A percentile compares a stretch with the other conserved stretches of the same genome.
Conservation (phyloP, 2,888 invertebrate genomes). For the Pristionchus maxplancki region DNA sequence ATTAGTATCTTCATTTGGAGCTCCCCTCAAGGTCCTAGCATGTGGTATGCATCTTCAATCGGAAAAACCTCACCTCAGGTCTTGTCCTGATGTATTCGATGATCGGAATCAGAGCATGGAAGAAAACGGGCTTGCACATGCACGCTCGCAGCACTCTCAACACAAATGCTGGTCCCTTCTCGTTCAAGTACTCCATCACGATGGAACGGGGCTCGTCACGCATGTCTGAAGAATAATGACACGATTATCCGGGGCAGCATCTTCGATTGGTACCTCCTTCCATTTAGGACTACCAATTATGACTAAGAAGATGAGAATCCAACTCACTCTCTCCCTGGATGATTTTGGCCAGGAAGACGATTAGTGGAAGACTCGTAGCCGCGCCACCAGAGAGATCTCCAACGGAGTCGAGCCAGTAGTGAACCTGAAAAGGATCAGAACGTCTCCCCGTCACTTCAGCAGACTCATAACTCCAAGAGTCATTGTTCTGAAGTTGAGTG, state of each 20-base stretch:
- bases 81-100: not conserved
- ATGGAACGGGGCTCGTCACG: not conserved
- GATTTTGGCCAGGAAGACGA: slow-evolving; percentile 1
- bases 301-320: no score
- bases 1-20: not conserved
- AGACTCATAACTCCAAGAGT: no score
- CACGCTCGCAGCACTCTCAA: not conserved
- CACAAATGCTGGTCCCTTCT: not conserved
- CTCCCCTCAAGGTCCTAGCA: no score
- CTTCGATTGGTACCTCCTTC: no score
- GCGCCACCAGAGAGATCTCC: not conserved
- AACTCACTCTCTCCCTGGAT: slow-evolving; percentile 24
- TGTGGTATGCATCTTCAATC: no score
- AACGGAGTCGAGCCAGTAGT: not conserved
- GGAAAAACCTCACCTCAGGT: not conserved
- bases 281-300: no score
- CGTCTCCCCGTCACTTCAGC: no score
- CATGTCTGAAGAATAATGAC: not conserved
- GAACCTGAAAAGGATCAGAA: no score
- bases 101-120: not conserved
- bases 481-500: not conserved
- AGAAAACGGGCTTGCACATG: not conserved
- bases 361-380: not conserved
- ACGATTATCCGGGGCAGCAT: no score
- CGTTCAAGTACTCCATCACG: not conserved